Conservation (phyloP, 2,113 vertebrate species). For the Rhagologus leucostigma region DNA sequence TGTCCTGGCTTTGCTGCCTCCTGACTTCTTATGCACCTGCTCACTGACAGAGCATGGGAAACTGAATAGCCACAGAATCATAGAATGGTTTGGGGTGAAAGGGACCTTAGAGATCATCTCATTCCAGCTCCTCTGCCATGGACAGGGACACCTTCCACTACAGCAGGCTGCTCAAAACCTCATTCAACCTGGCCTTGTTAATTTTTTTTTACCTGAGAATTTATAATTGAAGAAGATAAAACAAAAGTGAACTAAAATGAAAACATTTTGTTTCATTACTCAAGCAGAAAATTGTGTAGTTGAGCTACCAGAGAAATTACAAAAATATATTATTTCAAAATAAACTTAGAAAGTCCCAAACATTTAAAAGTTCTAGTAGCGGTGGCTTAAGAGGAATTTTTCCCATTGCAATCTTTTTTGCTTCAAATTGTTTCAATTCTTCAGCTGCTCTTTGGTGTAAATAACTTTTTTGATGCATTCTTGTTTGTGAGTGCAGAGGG, state of each 20-base stretch:
- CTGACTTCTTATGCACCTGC: neutral
- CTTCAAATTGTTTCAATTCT: conserved; percentile 81
- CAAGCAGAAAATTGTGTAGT: neutral
- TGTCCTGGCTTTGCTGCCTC: neutral
- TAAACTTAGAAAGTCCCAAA: conserved; percentile 11
- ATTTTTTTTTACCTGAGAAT: neutral
- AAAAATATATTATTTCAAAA: neutral
- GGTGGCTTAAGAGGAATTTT: conserved; percentile 84
- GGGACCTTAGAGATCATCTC: neutral
- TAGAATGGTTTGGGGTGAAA: neutral
- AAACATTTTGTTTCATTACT: neutral
- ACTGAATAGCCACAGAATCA: neutral
- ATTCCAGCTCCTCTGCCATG: neutral
- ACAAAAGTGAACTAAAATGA: neutral
- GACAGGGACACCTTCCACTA: neutral
- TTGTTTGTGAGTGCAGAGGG: neutral
- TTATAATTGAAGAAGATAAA: neutral
- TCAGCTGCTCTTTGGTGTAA: conserved; percentile 74
- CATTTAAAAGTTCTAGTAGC: conserved; percentile 73
- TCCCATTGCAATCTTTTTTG: conserved; percentile 79
- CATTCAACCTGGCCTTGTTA: neutral
- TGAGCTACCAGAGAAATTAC: neutral
- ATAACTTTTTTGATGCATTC: conserved; percentile 57
- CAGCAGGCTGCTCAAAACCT: neutral
- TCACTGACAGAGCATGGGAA: neutral